phyloP scores from a whole-genome alignment of 2,113 vertebrate genomes.

The Myotis brandtii region DNA sequence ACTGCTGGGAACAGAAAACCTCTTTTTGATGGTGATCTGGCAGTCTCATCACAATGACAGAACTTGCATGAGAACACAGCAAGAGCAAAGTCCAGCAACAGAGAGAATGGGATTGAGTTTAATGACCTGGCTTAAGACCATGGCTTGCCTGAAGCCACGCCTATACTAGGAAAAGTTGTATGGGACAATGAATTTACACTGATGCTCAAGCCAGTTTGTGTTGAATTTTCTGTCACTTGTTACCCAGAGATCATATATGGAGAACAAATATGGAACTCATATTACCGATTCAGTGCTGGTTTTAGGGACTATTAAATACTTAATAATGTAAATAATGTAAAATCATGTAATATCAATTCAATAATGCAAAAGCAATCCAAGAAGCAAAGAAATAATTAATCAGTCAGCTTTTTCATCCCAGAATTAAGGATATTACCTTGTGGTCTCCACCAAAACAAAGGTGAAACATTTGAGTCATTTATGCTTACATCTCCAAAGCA shows the following conservation, averaged over 20 bases:
- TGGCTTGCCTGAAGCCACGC: not conserved
- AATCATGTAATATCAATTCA: slow-evolving; percentile 13
- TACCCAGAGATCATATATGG: not conserved
- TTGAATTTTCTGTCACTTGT: slow-evolving; percentile 4
- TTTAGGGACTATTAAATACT: not conserved
- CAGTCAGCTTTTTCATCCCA: not conserved
- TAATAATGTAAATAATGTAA: not conserved
- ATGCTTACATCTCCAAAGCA: not conserved
- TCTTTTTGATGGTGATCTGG: not conserved
- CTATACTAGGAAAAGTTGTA: not conserved
- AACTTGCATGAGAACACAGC: not conserved
- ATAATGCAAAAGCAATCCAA: not conserved
- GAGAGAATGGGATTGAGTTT: not conserved
- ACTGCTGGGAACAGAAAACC: not conserved
- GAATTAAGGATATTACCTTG: not conserved
- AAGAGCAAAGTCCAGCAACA: not conserved
- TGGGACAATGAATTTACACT: not conserved
- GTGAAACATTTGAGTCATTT: not conserved
- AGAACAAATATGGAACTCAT: not conserved
- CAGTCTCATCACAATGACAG: not conserved
- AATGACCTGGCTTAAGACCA: not conserved
- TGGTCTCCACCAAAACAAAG: not conserved
- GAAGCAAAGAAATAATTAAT: not conserved
- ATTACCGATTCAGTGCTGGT: not conserved
- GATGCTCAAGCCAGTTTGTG: not conserved